phyloP scores from a whole-genome alignment of 1,140 invertebrate species.

The Drosophila lowei region DNA sequence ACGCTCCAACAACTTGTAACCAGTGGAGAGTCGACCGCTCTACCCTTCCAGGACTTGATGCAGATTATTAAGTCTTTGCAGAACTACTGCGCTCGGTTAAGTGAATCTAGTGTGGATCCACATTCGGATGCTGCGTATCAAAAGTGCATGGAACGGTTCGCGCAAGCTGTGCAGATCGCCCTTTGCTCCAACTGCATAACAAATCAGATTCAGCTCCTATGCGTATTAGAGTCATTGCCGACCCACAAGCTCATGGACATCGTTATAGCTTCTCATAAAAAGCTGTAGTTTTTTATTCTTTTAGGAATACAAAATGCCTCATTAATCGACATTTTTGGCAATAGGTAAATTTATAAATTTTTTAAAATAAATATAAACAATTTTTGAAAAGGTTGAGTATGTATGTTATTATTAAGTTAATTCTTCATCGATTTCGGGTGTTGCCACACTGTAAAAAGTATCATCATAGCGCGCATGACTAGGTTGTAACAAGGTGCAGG shows the following conservation, averaged over 20 bases:
- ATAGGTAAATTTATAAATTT: too few relatives aligned
- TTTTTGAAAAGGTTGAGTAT: not conserved
- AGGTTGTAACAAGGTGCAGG: not conserved
- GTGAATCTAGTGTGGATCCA: constrained; percentile 52
- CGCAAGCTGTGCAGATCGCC: constrained; percentile 90
- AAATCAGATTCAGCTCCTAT: constrained; percentile 87
- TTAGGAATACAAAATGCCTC: not conserved
- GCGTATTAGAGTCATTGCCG: constrained; percentile 85
- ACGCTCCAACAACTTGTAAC: constrained; percentile 85
- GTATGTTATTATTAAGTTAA: not conserved
- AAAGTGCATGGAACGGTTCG: constrained; percentile 88
- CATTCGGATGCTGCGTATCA: constrained; percentile 78
- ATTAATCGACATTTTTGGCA: too few relatives aligned
- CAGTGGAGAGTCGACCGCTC: constrained; percentile 83
- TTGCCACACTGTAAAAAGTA: constrained; percentile 16
- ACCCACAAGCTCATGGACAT: constrained; percentile 86
- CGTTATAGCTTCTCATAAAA: constrained; percentile 84
- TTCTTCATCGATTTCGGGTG: not conserved
- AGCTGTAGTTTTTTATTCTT: constrained; percentile 22
- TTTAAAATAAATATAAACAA: too few relatives aligned
- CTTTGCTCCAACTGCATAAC: constrained; percentile 89
- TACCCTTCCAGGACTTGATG: constrained; percentile 85
- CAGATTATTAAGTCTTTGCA: constrained; percentile 83
- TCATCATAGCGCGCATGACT: constrained; percentile 28
- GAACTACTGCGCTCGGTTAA: constrained; percentile 82